Conservation (phyloP, 2,797 vertebrate species). For the Sebastes hubbsi region DNA sequence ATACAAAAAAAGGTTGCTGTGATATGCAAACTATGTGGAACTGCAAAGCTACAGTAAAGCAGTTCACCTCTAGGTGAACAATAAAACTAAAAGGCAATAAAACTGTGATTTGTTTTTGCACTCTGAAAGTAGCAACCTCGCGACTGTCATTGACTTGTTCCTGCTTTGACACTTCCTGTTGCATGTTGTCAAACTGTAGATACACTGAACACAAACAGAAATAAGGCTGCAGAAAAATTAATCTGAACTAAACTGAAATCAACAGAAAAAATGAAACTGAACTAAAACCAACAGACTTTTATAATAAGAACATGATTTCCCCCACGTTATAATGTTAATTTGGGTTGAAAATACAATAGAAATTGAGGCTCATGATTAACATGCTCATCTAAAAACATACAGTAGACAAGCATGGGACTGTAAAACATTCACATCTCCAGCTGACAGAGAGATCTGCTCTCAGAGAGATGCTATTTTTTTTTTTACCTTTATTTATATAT, state of each 20-base stretch:
- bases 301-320: constrained; percentile 16
- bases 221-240: constrained; percentile 23
- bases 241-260: background rate
- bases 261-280: background rate
- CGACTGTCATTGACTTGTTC: background rate
- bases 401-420: constrained; percentile 71
- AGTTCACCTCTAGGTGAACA: constrained; percentile 21
- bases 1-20: constrained; percentile 5
- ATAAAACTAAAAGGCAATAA: constrained; percentile 41
- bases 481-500: constrained; percentile 50
- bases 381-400: constrained; percentile 74
- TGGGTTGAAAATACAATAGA: constrained; percentile 51
- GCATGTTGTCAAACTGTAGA: background rate
- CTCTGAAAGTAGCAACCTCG: constrained; percentile 13
- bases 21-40: constrained; percentile 12
- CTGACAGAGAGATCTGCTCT: constrained; percentile 40
- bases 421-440: constrained; percentile 66
- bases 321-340: constrained; percentile 15
- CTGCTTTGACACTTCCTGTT: constrained; percentile 1
- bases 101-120: constrained; percentile 36
- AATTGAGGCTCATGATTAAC: constrained; percentile 71
- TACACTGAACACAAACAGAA: constrained; percentile 12
- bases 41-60: constrained; percentile 17
- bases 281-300: background rate
- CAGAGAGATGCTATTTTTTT: constrained; percentile 49